Evolutionary conservation across 2,888 invertebrate genomes (phyloP).

Genomic region (Machimus rusticus): DNA sequence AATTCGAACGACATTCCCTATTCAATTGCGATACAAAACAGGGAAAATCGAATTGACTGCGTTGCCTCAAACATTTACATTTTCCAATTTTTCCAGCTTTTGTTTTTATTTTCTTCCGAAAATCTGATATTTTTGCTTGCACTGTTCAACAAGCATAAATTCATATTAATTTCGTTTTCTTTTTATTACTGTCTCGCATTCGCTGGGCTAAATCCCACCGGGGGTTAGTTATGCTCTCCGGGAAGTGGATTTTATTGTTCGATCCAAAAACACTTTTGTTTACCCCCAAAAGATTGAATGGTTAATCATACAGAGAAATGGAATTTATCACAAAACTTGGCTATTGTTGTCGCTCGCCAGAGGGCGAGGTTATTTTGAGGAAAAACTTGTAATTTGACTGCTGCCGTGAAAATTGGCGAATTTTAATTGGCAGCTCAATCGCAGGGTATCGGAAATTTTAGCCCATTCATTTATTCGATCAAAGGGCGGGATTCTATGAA

Average conservation of each 20-base stretch:
- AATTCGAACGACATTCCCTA: neutral
- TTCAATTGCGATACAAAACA: neutral
- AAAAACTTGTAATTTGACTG: neutral
- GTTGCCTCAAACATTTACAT: neutral
- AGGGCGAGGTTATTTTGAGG: neutral
- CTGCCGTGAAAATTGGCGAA: neutral
- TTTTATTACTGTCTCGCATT: neutral
- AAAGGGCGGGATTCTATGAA: neutral
- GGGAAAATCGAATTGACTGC: neutral
- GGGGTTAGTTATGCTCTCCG: neutral
- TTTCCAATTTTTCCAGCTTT: neutral
- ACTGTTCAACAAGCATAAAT: neutral
- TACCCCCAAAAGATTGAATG: neutral
- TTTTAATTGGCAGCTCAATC: neutral
- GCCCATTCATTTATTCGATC: neutral
- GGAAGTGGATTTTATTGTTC: neutral
- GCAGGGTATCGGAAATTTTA: neutral
- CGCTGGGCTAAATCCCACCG: neutral
- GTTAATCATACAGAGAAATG: neutral
- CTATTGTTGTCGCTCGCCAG: neutral
- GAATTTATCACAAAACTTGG: neutral
- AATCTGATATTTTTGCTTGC: neutral
- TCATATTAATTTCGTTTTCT: neutral
- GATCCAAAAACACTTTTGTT: neutral
- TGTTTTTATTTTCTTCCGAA: neutral